Base-by-base conservation (phyloP, 2,888 invertebrate genomes). In the Napeogenes inachia region DNA sequence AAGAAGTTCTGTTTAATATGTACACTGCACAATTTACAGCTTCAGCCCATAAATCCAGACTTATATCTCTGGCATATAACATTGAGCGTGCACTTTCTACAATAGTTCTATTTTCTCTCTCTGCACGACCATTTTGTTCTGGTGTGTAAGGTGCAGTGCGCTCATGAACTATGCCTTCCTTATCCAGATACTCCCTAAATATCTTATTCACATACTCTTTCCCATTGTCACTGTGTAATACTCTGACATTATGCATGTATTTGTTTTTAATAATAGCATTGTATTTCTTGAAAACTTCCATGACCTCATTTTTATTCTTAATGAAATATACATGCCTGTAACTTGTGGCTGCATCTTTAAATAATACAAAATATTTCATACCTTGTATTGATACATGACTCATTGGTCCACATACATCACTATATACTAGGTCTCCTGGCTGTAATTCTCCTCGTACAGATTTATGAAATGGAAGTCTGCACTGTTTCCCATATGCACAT, bases 121-220 rank as follows among this genome's bases (percentile, higher is more conserved):
- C 73, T 33, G 71, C 73, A 1, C 73, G 56, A 0, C 76, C 76
- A 66, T 77, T 77, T 60, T 76, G 76, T 60, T 78, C 64, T 2
- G 75, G 74, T 0, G 74, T 73, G 35, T 77, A 77, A 0, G 74
- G 72, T 0, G 72, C 75, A 38, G 74, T 73, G 54, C 46, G 35
- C 35, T 77, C 73, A 71, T 75, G 75, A 13, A 54, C 10, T 59
- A 75, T 76, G 0, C 75, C 74, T 8, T 72, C 59, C 12, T 57
- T 59, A 0, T 69, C 60, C 3, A 73, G 4, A 66, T 59, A 73
- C 0, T 69, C 66, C 47, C 67, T 69, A 54, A 74, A 71, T 4
- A 0, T 57, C 32, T 65, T 68, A 56, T 70, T 73, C 4, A 60
- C 54, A 62, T 67, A 68, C 38, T 75, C 73, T 45, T 45, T 54